Base-by-base conservation (phyloP, 1,140 invertebrate genomes). In the Trichonephila clavata region DNA sequence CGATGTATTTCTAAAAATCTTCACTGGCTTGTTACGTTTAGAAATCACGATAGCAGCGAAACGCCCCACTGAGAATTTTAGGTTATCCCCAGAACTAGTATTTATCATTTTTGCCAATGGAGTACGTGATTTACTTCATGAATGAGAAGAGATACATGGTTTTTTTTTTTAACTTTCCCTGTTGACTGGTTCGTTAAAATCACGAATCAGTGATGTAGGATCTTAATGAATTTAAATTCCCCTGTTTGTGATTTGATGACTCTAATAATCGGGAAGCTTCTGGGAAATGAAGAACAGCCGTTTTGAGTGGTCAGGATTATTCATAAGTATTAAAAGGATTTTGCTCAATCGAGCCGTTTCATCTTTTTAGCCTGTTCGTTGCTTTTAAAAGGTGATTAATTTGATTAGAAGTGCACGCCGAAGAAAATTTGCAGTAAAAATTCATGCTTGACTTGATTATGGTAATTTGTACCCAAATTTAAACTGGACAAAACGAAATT, bases 221-320 rank as follows among this genome's bases (percentile, higher is more conserved):
- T 59, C 83, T 93, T 93, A 93, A 93, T 93, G 92, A 93, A 88
- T 93, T 93, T 93, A 93, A 93, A 93, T 63, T 87, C 68, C n/a
- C 68, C 43, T 50, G 57, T 92, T 92, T 92, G 91, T 80, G 68
- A 88, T 87, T 93, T 93, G 92, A 93, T 93, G 91, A 81, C 84
- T 87, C 92, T 77, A 93, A 93, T 93, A 59, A 87, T 88, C 10
- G 10, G 20, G 59, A 39, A 27, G 86, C 86, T 63, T 39, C 21
- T 3, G 83, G 80, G 60, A 77, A 86, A 27, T 16, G 7, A 59
- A 63, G 6, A 63, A 24, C 18, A 57, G 24, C 10, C 57, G 10
- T 24, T 32, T 77, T 77, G 71, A 50, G 50, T 13, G 50, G 65
- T 50, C 8, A 21, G 39, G 90, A n/a, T 86, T 86, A 71, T 86